Evolutionary conservation across 2,797 vertebrate genomes (phyloP).

Genomic region (Danio tinwini): DNA sequence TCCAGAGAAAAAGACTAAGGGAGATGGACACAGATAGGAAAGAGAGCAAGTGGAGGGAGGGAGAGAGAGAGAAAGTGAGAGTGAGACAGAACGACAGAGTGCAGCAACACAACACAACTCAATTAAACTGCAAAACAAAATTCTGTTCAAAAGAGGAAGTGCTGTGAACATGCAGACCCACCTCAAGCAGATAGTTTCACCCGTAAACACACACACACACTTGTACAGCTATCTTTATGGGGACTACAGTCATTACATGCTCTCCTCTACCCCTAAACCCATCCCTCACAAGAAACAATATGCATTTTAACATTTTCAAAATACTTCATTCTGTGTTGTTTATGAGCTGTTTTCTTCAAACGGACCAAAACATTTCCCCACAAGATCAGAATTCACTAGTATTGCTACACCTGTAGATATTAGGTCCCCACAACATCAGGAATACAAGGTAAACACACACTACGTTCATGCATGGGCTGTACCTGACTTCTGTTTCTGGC

Average conservation of each 20-base stretch:
- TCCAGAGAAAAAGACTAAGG: slow-evolving; percentile 7
- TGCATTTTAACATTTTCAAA: too few relatives aligned
- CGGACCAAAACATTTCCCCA: too few relatives aligned
- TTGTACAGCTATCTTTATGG: too few relatives aligned
- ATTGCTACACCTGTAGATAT: too few relatives aligned
- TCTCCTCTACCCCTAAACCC: too few relatives aligned
- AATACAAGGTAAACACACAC: slow-evolving; percentile 38
- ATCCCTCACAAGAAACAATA: too few relatives aligned
- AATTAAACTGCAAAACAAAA: slow-evolving; percentile 43
- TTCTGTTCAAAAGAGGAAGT: slow-evolving; percentile 55
- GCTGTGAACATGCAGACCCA: slow-evolving; percentile 55
- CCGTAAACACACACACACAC: slow-evolving; percentile 40
- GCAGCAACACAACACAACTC: slow-evolving; percentile 46
- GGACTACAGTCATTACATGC: too few relatives aligned
- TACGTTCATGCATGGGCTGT: slow-evolving; percentile 36
- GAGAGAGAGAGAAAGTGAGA: slow-evolving; percentile 19
- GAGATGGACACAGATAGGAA: slow-evolving; percentile 49
- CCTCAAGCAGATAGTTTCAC: slow-evolving; percentile 57
- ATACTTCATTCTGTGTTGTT: too few relatives aligned
- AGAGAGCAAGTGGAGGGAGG: slow-evolving; percentile 26
- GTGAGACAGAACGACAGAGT: slow-evolving; percentile 25
- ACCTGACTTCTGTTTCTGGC: slow-evolving; percentile 59
- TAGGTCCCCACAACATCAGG: too few relatives aligned
- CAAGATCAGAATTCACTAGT: too few relatives aligned
- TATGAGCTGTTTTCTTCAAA: too few relatives aligned